Evolutionary conservation across 1,140 invertebrate species (phyloP), one percentile per base, ranked within the genome.

Genomic region (Drosophila malerkotliana): DNA sequence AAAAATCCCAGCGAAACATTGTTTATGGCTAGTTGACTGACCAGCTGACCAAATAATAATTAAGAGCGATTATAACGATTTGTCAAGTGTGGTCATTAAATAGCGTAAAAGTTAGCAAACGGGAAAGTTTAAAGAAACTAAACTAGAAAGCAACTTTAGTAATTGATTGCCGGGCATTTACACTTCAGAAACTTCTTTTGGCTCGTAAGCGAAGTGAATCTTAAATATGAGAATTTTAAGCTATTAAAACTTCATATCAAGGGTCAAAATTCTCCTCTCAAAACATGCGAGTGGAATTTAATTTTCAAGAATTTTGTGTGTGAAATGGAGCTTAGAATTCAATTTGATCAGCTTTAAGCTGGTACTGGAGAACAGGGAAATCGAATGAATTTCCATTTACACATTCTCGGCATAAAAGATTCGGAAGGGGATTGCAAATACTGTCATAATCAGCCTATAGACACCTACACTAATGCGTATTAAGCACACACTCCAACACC

Each of bases 381-480:
- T 24, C n/a, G 45, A 51, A 18, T 34, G n/a, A 39, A 55, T 69
- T 69, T 69, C n/a, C 52, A 55, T 66, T 74, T 52, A 45, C 32
- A 51, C 26, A 59, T 52, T 68, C 53, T 57, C 5, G 45, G 54
- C 8, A 48, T 24, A 72, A 72, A 72, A 54, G 32, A 53, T 28
- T 72, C 44, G 41, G 18, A 12, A 39, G 21, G 49, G 26, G 26
- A 57, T 64, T 44, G 48, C 51, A 73, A 53, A 71, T 55, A 61
- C 34, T 15, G 72, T 55, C 52, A 56, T 77, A 77, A 77, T 60
- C 79, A 69, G 69, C 59, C 56, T 71, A 54, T 53, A 63, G 47
- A 61, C 44, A 68, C 55, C 59, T 69, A 78, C 52, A 69, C 59
- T 69, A 64, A 66, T 61, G 56, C 62, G 60, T 66, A 74, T 79